phyloP scores from a whole-genome alignment of 2,888 invertebrate species.

The Mythimna vitellina region DNA sequence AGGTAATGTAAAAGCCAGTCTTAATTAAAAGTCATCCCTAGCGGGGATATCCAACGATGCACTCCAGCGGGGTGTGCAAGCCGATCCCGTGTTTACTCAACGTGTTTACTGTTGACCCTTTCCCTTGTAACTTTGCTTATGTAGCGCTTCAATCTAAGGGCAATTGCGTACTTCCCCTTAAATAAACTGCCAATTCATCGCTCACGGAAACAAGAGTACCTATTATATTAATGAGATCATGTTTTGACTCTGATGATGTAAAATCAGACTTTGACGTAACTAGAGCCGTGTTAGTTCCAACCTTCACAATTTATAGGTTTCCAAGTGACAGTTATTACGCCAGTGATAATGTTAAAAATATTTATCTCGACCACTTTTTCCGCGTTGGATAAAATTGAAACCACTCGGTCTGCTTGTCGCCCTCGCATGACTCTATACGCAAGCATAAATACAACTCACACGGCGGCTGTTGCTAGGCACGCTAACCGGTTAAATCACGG shows the following conservation, averaged over 20 bases:
- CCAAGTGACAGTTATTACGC: constrained; percentile 41
- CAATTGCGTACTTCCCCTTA: constrained; percentile 32
- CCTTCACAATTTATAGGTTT: constrained; percentile 19
- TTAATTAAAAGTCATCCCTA: constrained; percentile 25
- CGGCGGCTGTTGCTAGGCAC: constrained; percentile 71
- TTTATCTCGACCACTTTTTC: constrained; percentile 38
- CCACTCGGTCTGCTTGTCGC: constrained; percentile 71
- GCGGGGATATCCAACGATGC: constrained; percentile 7
- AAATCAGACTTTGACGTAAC: background rate
- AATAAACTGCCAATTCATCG: constrained; percentile 15
- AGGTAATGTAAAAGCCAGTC: background rate
- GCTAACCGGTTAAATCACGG: constrained; percentile 64
- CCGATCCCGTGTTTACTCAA: constrained; percentile 17
- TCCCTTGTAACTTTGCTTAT: constrained; percentile 26
- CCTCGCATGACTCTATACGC: constrained; percentile 66
- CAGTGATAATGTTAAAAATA: constrained; percentile 27
- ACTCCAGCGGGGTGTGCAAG: constrained; percentile 3
- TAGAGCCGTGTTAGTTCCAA: background rate
- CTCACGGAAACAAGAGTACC: background rate
- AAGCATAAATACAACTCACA: constrained; percentile 53
- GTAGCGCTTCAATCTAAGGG: constrained; percentile 30
- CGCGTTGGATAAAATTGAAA: constrained; percentile 59
- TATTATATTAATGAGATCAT: background rate
- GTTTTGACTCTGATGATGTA: background rate
- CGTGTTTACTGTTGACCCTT: constrained; percentile 33